Base-by-base conservation (phyloP, 30 jellyfish, hydroid and myxozoan genomes). In the Cassiopea andromeda region DNA sequence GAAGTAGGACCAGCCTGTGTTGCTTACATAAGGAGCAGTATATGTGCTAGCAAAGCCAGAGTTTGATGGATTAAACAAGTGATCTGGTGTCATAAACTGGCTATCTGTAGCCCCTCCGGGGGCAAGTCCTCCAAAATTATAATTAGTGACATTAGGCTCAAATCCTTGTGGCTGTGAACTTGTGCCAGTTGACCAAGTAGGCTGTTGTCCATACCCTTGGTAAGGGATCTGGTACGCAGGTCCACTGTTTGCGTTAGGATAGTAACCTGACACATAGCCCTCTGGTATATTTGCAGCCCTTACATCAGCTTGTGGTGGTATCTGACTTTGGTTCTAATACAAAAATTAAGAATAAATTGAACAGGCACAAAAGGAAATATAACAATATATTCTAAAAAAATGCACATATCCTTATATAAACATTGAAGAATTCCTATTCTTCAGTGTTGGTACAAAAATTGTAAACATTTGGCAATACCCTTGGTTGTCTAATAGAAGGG, bases 1-100 rank as follows among this genome's bases (percentile, higher is more conserved):
- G 95, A 95, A 95, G 82, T 95, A 95, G 18, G 99, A 95, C 99
- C 99, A 95, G n/a, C 89, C 87, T n/a, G 59, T 70, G 3, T 81
- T 89, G 50, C 84, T 92, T 93, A 95, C 91, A 73, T 87, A 95
- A 12, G 98, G 98, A 18, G 93, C 92, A 38, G 98, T 85, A 88
- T 77, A 95, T 2, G 98, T 57, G 77, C 60, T 95, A 57, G 93
- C 93, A 78, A 84, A 95, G 57, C 93, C 98, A 50, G 99, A 90
- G 76, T 84, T 95, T 48, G 93, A 87, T 2, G 95, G 99, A 73
- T 91, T 95, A 80, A 91, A 95, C 80, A 95, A 73, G 84, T 87
- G 97, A 61, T 95, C 99, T 18, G 92, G 93, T 15, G 98, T 82
- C 87, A 89, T 57, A 60, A 69, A 96, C 80, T 91, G 97, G 87